Base-by-base conservation (phyloP, 2,888 invertebrate species). In the Corythucha ciliata region DNA sequence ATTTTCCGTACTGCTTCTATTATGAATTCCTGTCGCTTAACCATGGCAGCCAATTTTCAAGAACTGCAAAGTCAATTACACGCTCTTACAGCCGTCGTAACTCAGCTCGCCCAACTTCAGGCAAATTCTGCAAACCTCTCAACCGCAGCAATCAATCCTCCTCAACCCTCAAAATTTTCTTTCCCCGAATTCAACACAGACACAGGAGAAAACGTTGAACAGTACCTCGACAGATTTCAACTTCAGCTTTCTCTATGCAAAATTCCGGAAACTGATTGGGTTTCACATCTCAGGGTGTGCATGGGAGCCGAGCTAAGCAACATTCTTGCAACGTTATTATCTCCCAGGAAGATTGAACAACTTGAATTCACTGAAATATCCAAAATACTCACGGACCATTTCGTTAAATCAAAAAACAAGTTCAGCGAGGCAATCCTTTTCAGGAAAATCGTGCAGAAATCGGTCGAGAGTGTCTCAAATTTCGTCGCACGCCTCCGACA, bases 391-490 rank as follows among this genome's bases (percentile, higher is more conserved):
- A 14, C 8, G 12, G 12, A 29, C n/a, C n/a, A 40, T 24, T 40
- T 7, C 40, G 10, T 6, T 6, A 24, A 7, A 21, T 7, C 7
- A 14, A 33, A 3, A 3, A 45, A 45, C 21, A 45, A 45, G n/a
- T 45, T 18, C 20, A 45, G 45, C 14, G 45, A 45, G 22, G 45
- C 45, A 16, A 32, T 45, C 33, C 32, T 20, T 12, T 45, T 32
- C 33, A 21, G 33, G 6, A 18, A 14, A 4, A 29, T 45, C n/a
- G 5, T 45, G 21, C 45, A 45, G 33, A n/a, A 33, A 3, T 6
- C 45, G n/a, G 14, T 12, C 6, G 29, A 33, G 8, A 22, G 33
- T 8, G n/a, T 18, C 6, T 12, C 5, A 5, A 4, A 4, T 2
- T 32, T 20, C 21, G 45, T 21, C 2, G n/a, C 18, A 10, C 4